Conservation (phyloP, 2,888 invertebrate genomes). For the Amblyjoppa proteus region DNA sequence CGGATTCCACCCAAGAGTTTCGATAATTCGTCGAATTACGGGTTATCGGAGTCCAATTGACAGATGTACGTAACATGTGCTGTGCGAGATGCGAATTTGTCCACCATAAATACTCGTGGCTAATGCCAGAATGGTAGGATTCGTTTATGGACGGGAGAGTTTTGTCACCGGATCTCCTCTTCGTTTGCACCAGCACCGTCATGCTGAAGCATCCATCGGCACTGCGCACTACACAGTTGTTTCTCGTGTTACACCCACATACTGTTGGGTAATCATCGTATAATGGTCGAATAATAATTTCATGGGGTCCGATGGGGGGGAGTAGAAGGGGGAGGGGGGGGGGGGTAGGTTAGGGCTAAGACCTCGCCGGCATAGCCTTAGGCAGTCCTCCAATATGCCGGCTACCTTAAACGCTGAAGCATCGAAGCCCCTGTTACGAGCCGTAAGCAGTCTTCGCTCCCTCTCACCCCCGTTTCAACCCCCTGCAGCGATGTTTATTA, state of each 20-base stretch:
- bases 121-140: slow-evolving; percentile 53
- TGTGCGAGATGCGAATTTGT: slow-evolving; percentile 42
- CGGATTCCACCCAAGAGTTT: slow-evolving; percentile 22
- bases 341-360: slow-evolving; percentile 48
- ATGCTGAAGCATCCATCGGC: slow-evolving; percentile 66
- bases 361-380: slow-evolving; percentile 73
- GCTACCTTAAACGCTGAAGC: slow-evolving; percentile 73
- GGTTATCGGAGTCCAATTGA: slow-evolving; percentile 61
- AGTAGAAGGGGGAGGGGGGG: not conserved
- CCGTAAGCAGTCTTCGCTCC: slow-evolving; percentile 12
- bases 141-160: slow-evolving; percentile 46
- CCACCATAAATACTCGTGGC: slow-evolving; percentile 62
- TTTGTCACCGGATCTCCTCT: slow-evolving; percentile 65
- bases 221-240: slow-evolving; percentile 77
- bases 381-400: slow-evolving; percentile 81
- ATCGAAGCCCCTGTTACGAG: slow-evolving; percentile 12
- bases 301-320: slow-evolving; percentile 63
- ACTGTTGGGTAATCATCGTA: slow-evolving; percentile 83
- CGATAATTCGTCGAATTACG: slow-evolving; percentile 53
- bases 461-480: slow-evolving; percentile 33
- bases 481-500: slow-evolving; percentile 61
- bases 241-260: slow-evolving; percentile 83
- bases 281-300: slow-evolving; percentile 83
- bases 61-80: slow-evolving; percentile 71
- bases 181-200: slow-evolving; percentile 10